Percentiles rank a stretch among this genome's conserved stretches.
These are phyloP conservation scores for Zygogramma bicolorata DNA, from an alignment of 2,888 invertebrate genomes.

Conservation along the genomic window DNA sequence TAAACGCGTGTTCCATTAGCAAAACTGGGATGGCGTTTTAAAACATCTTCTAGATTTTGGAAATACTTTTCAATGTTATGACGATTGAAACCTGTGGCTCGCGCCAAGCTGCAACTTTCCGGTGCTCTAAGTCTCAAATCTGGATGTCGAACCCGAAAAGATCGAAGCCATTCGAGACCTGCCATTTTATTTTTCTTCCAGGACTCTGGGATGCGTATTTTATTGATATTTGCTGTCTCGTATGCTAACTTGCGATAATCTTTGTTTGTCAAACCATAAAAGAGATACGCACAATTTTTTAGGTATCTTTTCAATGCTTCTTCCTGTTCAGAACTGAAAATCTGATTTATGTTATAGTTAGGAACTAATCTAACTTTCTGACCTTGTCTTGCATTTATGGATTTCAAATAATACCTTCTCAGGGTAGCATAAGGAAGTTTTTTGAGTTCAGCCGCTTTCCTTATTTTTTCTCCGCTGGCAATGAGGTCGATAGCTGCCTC, in stretches of 20 bases:
- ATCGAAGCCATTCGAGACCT: conserved; percentile 1
- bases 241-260: too few relatives aligned
- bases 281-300: too few relatives aligned
- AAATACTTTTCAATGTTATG: background rate
- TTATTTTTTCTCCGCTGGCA: background rate
- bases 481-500: conserved; percentile 4
- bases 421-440: background rate
- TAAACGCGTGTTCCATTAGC: conserved; percentile 26
- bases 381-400: background rate
- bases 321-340: background rate
- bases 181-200: background rate
- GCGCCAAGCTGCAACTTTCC: background rate
- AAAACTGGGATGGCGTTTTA: conserved; percentile 9
- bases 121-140: background rate
- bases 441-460: background rate
- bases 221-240: background rate
- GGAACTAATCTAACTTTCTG: conserved; percentile 8
- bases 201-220: background rate
- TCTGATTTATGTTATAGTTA: conserved; percentile 1
- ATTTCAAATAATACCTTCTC: conserved; percentile 13
- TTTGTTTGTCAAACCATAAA: too few relatives aligned
- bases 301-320: too few relatives aligned
- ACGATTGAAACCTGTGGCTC: background rate
- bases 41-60: background rate
- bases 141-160: background rate